Evolutionary conservation across 2,888 invertebrate species (phyloP).

Genomic region (Nomada lathburiana): DNA sequence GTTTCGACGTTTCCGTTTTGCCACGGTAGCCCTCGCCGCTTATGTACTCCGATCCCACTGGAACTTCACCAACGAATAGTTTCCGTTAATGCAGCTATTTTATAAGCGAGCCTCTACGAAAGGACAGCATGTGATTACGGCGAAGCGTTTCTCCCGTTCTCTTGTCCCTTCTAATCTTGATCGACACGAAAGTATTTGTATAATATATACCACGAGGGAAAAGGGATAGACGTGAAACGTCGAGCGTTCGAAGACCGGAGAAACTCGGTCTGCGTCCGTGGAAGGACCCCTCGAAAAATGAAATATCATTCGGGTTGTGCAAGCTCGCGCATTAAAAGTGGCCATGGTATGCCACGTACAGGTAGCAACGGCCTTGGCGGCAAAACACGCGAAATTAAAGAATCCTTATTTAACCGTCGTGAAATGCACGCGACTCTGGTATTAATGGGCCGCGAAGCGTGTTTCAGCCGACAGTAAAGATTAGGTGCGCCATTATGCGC

Average conservation of each 20-base stretch:
- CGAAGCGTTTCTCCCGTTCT: constrained; percentile 45
- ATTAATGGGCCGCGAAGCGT: constrained; percentile 33
- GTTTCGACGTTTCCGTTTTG: constrained; percentile 21
- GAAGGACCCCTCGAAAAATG: constrained; percentile 50
- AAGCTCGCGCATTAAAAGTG: constrained; percentile 35
- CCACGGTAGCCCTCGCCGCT: constrained; percentile 36
- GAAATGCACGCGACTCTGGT: constrained; percentile 30
- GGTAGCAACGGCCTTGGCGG: constrained; percentile 30
- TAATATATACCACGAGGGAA: constrained; percentile 13
- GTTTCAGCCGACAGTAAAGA: constrained; percentile 45
- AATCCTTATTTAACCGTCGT: constrained; percentile 33
- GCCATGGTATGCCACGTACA: constrained; percentile 28
- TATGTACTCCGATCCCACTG: not conserved
- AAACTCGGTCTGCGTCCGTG: constrained; percentile 37
- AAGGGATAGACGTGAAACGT: constrained; percentile 53
- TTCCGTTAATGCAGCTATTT: constrained; percentile 52
- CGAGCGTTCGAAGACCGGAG: constrained; percentile 48
- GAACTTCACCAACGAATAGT: constrained; percentile 17
- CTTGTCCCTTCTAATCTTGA: constrained; percentile 67
- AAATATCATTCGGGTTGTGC: constrained; percentile 39
- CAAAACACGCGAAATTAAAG: constrained; percentile 15
- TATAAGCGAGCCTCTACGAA: constrained; percentile 34
- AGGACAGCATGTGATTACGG: constrained; percentile 54
- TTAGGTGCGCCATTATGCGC: constrained; percentile 37
- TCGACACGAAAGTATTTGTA: constrained; percentile 52